These are phyloP conservation scores for Indicator indicator DNA, from an alignment of 2,113 vertebrate species.

Conservation along the genomic window DNA sequence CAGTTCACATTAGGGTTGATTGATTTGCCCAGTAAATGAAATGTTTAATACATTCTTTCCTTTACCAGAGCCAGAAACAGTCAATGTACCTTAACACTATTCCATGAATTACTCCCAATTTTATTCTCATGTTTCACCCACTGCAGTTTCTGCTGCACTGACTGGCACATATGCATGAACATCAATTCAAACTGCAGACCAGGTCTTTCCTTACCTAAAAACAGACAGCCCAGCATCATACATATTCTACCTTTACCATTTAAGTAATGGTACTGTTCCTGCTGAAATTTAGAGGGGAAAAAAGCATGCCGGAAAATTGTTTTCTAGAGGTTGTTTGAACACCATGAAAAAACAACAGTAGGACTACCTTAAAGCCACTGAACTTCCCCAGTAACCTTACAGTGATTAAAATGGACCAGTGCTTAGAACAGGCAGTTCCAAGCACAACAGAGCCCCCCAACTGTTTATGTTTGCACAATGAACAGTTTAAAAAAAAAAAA, in stretches of 20 bases:
- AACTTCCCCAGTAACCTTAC: neutral
- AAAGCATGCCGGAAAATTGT: neutral
- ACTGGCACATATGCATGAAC: neutral
- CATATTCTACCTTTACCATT: neutral
- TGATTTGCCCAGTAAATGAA: neutral
- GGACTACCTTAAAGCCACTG: neutral
- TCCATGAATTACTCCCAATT: neutral
- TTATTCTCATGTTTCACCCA: neutral
- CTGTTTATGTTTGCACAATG: neutral
- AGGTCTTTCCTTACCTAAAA: neutral
- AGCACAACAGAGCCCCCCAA: neutral
- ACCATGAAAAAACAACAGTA: neutral
- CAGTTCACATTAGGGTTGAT: neutral
- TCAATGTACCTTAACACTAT: neutral
- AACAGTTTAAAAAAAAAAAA: neutral
- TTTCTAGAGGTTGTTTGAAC: neutral
- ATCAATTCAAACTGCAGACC: neutral
- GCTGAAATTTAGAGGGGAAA: accelerated
- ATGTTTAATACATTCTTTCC: neutral
- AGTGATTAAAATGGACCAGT: neutral
- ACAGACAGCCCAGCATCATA: neutral
- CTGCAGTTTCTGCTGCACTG: neutral
- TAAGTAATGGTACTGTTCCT: neutral
- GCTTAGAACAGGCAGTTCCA: neutral
- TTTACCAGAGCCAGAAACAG: neutral